Percentiles rank a stretch among this genome's conserved stretches.
phyloP scores from a whole-genome alignment of 2,113 vertebrate species.

The Scopus umbretta region DNA sequence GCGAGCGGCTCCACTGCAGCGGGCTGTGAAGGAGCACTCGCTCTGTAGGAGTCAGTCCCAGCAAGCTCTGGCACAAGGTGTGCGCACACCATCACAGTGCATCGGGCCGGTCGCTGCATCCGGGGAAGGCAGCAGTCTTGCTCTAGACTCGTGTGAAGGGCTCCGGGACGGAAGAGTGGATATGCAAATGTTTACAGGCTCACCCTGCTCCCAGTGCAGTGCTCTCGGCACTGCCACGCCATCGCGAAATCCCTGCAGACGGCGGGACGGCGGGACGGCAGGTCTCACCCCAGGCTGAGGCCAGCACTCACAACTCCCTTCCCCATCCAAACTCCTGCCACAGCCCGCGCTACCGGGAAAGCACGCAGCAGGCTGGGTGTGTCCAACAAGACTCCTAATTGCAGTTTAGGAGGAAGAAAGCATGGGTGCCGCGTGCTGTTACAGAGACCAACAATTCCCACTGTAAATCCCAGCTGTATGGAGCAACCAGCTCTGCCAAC shows the following conservation, averaged over 20 bases:
- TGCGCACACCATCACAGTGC: accelerated
- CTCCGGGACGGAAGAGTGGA: background rate
- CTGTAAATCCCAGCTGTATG: background rate
- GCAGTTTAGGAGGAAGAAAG: background rate
- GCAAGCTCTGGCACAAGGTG: background rate
- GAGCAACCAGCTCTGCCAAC: background rate
- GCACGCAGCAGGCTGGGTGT: background rate
- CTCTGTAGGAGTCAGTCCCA: accelerated
- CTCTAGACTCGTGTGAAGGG: background rate
- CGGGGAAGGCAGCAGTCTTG: background rate
- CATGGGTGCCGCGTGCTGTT: background rate
- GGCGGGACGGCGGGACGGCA: background rate
- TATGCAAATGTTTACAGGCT: accelerated
- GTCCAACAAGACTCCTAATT: background rate
- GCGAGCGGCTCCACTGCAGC: accelerated
- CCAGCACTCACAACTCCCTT: background rate
- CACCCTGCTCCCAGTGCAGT: background rate
- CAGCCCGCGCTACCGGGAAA: background rate
- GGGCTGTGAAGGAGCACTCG: background rate
- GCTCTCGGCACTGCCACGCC: background rate
- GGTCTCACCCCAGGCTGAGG: background rate
- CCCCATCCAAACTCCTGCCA: background rate
- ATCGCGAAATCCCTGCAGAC: background rate
- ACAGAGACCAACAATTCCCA: background rate
- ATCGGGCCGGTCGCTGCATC: background rate